Base-by-base conservation (phyloP, 2,797 vertebrate species). In the Sebastes hubbsi region DNA sequence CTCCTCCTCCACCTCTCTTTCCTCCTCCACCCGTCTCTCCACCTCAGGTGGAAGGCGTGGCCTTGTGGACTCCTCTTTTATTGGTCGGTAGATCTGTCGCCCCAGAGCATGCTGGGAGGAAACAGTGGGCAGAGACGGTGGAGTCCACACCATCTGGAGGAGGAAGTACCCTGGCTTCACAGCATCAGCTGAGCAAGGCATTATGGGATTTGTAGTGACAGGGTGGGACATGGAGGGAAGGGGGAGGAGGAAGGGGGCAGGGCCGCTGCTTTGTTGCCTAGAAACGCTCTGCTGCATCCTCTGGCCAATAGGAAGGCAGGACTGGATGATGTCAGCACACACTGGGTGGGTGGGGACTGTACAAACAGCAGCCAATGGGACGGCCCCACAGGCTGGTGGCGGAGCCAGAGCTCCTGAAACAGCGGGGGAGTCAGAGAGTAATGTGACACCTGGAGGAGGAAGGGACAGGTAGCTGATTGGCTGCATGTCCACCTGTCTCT, bases 91-190 rank as follows among this genome's bases (percentile, higher is more conserved):
- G 10, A 54, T 24, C 11, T 75, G 22, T 3, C 62, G 29, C 34
- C 20, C 75, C 4, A 8, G 8, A 34, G 76, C 66, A 59, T 75
- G 6, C 25, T 87, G 89, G 24, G 61, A 83, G 16, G 4, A 3
- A 14, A 36, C 5, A 11, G 77, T 54, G 11, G 78, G 42, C 0
- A 52, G 78, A 81, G 74, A 63, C 4, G 74, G 68, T n/a, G 88
- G 87, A 0, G 88, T 59, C 83, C 86, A 85, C 18, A 91, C 64
- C 72, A 91, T 86, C 74, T 87, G 87, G 25, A 90, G 56, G 4
- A 93, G 24, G 34, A 90, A 9, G 75, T 55, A 77, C 55, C 65
- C 73, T 0, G 89, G 81, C 27, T 81, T 80, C 4, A 58, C 42
- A 2, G 54, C 8, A 0, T 65, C 25, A 20, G 49, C 6, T 11